phyloP scores from a whole-genome alignment of 1,140 invertebrate genomes.

The Batillaria attramentaria region DNA sequence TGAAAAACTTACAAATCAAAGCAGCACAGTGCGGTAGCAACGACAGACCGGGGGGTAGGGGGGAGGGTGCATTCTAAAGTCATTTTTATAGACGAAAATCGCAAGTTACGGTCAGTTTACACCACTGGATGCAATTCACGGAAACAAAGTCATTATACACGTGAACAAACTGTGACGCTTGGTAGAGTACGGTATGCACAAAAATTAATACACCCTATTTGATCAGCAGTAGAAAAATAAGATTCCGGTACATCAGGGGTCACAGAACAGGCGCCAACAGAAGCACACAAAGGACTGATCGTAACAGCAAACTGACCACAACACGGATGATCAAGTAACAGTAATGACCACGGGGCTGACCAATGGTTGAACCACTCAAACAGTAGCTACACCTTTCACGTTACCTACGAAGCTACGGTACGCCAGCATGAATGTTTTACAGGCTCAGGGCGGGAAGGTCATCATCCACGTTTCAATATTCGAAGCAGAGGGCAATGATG shows the following conservation, averaged over 20 bases:
- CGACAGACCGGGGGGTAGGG: background rate
- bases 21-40: too few species aligned
- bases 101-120: background rate
- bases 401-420: background rate
- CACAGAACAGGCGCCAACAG: background rate
- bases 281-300: background rate
- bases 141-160: background rate
- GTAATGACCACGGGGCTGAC: background rate
- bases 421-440: background rate
- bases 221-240: constrained; percentile 17
- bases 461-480: background rate
- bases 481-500: background rate
- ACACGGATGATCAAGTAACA: background rate
- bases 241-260: background rate
- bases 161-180: too few species aligned
- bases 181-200: background rate
- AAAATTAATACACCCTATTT: background rate
- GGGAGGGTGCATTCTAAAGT: background rate
- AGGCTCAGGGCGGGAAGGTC: background rate
- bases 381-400: background rate
- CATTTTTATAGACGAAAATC: background rate
- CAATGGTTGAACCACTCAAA: background rate
- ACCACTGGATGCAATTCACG: background rate
- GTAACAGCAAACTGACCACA: background rate
- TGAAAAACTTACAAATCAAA: too few species aligned